A percentile compares a stretch with the other conserved stretches of the same genome.
These are phyloP conservation scores for Brachypteracias leptosomus DNA, from an alignment of 2,113 vertebrate species.

Conservation along the genomic window DNA sequence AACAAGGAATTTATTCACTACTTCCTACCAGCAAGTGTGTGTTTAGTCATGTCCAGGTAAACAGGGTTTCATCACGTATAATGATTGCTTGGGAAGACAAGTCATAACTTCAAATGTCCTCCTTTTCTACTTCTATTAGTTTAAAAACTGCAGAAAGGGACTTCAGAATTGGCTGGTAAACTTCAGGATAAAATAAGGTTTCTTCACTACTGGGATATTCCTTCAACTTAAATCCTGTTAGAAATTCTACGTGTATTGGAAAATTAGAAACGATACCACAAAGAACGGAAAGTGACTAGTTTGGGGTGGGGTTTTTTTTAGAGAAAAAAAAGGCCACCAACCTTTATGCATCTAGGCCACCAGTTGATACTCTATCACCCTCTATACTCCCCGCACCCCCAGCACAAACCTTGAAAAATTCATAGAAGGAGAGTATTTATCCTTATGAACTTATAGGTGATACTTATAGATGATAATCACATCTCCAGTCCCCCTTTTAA, in stretches of 20 bases:
- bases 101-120: no score
- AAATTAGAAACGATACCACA: background rate
- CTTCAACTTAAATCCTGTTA: background rate
- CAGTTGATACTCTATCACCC: accelerated
- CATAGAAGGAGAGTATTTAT: background rate
- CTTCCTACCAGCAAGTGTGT: no score
- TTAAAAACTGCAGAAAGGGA: background rate
- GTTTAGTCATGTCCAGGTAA: no score
- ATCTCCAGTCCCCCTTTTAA: background rate
- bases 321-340: background rate
- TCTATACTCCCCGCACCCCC: accelerated
- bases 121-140: no score
- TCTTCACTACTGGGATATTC: background rate
- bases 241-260: background rate
- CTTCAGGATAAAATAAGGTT: background rate
- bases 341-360: background rate
- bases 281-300: background rate
- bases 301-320: background rate
- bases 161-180: background rate
- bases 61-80: no score
- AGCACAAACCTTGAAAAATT: background rate
- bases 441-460: background rate
- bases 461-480: background rate
- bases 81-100: no score
- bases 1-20: no score